phyloP scores from a whole-genome alignment of 2,113 vertebrate genomes.

The Rhea pennata region DNA sequence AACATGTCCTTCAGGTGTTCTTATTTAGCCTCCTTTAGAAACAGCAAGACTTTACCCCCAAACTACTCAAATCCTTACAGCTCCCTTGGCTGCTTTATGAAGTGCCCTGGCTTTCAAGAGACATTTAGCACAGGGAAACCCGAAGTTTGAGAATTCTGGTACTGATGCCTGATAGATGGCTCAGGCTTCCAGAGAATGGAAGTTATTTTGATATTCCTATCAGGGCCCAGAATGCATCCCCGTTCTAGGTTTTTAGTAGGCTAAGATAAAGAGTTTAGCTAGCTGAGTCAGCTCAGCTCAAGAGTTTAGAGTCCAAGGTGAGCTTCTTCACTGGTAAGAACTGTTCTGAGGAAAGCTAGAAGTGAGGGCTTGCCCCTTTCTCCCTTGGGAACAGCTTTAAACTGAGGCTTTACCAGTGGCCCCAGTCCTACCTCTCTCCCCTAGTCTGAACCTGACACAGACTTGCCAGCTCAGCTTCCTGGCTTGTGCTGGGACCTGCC shows the following conservation, averaged over 20 bases:
- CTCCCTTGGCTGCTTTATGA: background rate
- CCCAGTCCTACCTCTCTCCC: background rate
- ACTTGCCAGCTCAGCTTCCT: background rate
- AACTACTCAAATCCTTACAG: background rate
- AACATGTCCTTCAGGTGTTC: background rate
- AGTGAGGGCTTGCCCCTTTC: background rate
- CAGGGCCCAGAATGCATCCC: too few relatives aligned
- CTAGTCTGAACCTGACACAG: background rate
- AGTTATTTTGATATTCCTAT: conserved; percentile 16
- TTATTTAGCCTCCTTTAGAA: background rate
- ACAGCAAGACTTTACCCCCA: background rate
- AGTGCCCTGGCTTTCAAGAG: background rate
- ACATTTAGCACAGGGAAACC: background rate
- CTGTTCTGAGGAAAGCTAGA: background rate
- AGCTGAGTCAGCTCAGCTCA: too few relatives aligned
- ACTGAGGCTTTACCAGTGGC: background rate
- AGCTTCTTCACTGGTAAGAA: too few relatives aligned
- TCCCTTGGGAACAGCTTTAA: background rate
- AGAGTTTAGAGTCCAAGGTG: too few relatives aligned
- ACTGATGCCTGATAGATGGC: background rate
- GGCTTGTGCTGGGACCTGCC: background rate
- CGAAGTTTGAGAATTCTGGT: background rate
- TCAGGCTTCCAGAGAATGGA: background rate
- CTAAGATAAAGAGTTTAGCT: too few relatives aligned
- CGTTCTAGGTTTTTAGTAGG: too few relatives aligned